Conservation (phyloP, 1,140 invertebrate genomes). For the Mya arenaria region DNA sequence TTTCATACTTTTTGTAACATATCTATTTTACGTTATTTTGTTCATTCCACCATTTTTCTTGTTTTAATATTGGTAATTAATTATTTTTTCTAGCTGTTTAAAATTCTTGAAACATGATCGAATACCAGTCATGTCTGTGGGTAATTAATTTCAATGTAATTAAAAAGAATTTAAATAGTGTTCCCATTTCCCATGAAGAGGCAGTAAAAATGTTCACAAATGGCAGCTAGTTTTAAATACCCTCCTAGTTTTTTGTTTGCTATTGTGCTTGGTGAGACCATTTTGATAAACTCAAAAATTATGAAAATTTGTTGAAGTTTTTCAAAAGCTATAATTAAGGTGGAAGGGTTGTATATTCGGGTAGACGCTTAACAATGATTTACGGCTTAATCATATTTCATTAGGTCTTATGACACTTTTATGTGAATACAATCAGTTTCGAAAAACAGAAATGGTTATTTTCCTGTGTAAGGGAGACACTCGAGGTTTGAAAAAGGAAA, state of each 20-base stretch:
- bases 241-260: neutral
- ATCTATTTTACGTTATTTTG: too few species aligned
- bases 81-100: too few species aligned
- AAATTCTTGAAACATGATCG: too few species aligned
- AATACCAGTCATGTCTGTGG: too few species aligned
- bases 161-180: neutral
- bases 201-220: neutral
- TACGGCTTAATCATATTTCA: neutral
- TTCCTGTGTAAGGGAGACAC: neutral
- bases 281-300: neutral
- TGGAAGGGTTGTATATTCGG: neutral
- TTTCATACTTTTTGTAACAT: too few species aligned
- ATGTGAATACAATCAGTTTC: neutral
- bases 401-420: neutral
- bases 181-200: neutral
- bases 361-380: neutral
- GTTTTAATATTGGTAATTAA: too few species aligned
- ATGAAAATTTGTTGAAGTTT: neutral
- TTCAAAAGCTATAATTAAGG: neutral
- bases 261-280: neutral
- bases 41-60: too few species aligned
- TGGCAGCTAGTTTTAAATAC: neutral
- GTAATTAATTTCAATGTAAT: neutral
- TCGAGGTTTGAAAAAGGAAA: neutral
- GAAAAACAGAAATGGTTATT: neutral